These are phyloP conservation scores for fruit fly (Drosophila melanogaster) DNA, from an alignment of 1,140 invertebrate genomes.

Conservation along the genomic window DNA sequence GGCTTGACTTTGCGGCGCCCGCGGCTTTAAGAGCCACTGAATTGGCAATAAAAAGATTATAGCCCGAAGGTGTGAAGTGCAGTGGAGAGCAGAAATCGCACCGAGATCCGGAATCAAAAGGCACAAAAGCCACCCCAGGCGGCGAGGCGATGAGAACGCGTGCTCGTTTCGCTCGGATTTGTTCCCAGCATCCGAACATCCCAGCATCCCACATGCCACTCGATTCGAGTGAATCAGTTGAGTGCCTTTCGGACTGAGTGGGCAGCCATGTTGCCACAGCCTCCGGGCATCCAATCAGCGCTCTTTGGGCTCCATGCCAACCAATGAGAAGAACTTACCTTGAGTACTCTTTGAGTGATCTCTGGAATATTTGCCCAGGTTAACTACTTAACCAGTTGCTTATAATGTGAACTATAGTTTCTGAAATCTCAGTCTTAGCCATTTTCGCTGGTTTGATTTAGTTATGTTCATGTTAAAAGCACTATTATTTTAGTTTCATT, in stretches of 20 bases:
- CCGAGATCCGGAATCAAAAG: background rate
- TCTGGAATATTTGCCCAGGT: background rate
- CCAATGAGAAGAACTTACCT: slow-evolving; percentile 43
- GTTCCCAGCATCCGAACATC: slow-evolving; percentile 24
- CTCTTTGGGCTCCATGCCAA: background rate
- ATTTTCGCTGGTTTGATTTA: no score
- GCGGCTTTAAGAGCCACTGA: slow-evolving; percentile 76
- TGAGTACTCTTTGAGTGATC: background rate
- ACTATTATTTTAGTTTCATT: no score
- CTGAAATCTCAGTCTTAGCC: no score
- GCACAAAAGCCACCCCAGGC: slow-evolving; percentile 18
- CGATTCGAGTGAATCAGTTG: slow-evolving; percentile 36
- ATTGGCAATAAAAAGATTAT: slow-evolving; percentile 84
- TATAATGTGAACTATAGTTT: no score
- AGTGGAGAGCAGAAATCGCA: slow-evolving; percentile 32
- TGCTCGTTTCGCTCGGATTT: slow-evolving; percentile 10
- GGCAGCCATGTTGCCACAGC: slow-evolving; percentile 57
- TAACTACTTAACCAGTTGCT: no score
- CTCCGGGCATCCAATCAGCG: slow-evolving; percentile 42
- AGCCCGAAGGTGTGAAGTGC: slow-evolving; percentile 82
- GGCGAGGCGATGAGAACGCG: slow-evolving; percentile 19
- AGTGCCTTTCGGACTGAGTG: slow-evolving; percentile 11
- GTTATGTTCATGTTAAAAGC: no score
- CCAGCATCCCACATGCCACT: slow-evolving; percentile 26
- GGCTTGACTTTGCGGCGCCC: slow-evolving; percentile 64